Base-by-base conservation (phyloP, 2,113 vertebrate genomes). In the Theropithecus gelada region DNA sequence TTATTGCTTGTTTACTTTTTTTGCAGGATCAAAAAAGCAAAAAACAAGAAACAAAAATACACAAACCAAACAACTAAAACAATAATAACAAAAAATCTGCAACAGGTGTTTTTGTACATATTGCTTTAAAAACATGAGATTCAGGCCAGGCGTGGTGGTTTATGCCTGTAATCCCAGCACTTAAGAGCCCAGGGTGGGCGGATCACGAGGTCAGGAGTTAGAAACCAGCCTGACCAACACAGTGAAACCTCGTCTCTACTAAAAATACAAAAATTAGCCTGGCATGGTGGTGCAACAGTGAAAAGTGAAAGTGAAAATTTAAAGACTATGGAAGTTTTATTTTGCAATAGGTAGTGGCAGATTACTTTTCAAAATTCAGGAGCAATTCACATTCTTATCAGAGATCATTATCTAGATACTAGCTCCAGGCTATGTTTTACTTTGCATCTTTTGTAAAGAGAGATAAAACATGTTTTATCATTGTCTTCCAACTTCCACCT, bases 181-280 rank as follows among this genome's bases (percentile, higher is more conserved):
- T 32, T 14, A 2, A 30, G 61, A 61, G 12, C 12, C 6, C 5
- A 30, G 6, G 27, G 27, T 3, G 5, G 61, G 27, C 0, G 6
- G 12, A 64, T 64, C 61, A 64, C 13, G 12, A 14, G 61, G 61
- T 13, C 61, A 64, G 52, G 52, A 64, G 27, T 32, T 32, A 13
- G 13, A 64, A 30, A 64, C 27, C 12, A 32, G 61, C 61, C 27
- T 64, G 61, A 30, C 61, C 27, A 64, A 64, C 61, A 30, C 6
- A 2, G 27, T 55, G 61, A 64, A 64, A 30, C 61, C 5, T 12
- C 2, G 30, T 64, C 27, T 64, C 61, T 64, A 64, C 12, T 30
- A 13, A 64, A 64, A 64, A 64, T 64, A 64, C 61, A 64, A 64
- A 64, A 32, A 64, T 64, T 64, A 64, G 12, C 27, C 18, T 20